Evolutionary conservation across 2,113 vertebrate species (phyloP).

Genomic region (Aleadryas rufinucha): DNA sequence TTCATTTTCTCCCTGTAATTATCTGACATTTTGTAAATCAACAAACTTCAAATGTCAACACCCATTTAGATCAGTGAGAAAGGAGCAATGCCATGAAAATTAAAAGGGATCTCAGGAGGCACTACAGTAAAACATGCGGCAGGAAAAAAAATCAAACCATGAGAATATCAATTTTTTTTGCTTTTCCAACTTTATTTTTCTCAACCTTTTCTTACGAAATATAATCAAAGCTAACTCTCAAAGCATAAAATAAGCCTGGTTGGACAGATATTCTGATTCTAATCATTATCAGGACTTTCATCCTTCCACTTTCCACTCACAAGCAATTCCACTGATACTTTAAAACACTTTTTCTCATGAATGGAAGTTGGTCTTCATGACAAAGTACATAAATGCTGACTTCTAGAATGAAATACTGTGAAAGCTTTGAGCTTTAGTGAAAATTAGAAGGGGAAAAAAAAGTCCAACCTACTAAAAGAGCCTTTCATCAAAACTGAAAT

Average conservation of each 20-base stretch:
- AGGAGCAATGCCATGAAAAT: constrained; percentile 27
- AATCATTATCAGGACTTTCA: neutral
- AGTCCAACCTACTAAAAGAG: neutral
- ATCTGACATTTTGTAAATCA: constrained; percentile 57
- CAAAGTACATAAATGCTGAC: constrained; percentile 15
- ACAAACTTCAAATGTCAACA: constrained; percentile 59
- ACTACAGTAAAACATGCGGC: neutral
- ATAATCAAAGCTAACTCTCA: neutral
- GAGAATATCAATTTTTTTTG: neutral
- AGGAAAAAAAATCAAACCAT: neutral
- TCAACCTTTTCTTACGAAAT: neutral
- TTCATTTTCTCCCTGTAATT: constrained; percentile 43
- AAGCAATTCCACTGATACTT: neutral
- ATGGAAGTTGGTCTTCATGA: neutral
- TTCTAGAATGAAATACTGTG: constrained; percentile 31
- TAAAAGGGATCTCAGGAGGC: constrained; percentile 36
- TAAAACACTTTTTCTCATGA: neutral
- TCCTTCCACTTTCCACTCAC: neutral
- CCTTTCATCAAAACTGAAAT: constrained; percentile 47
- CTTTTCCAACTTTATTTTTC: neutral
- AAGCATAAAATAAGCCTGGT: neutral
- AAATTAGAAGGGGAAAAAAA: constrained; percentile 35
- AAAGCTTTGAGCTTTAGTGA: constrained; percentile 34
- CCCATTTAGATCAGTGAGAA: constrained; percentile 50
- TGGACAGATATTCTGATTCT: neutral